Conservation (phyloP, 1,140 invertebrate genomes). For the Drosophila chauvacae region DNA sequence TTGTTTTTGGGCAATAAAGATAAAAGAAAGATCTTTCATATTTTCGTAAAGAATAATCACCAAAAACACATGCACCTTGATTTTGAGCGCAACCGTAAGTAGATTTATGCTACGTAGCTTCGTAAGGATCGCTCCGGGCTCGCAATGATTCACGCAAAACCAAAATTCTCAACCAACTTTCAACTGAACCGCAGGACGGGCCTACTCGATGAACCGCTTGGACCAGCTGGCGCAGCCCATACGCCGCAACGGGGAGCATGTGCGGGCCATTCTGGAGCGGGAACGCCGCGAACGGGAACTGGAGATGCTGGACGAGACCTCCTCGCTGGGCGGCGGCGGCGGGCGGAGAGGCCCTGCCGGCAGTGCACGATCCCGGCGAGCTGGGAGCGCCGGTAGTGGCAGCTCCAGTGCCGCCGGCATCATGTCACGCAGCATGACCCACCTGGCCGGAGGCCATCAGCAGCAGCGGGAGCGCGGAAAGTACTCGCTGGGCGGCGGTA, state of each 20-base stretch:
- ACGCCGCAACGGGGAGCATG: conserved; percentile 85
- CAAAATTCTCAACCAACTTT: conserved; percentile 59
- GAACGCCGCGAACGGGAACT: conserved; percentile 72
- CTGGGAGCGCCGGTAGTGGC: conserved; percentile 62
- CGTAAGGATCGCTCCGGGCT: conserved; percentile 40
- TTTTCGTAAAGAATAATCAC: not conserved
- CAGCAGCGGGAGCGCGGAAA: conserved; percentile 69
- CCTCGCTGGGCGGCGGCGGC: conserved; percentile 67
- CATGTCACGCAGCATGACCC: conserved; percentile 89
- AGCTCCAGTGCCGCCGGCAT: conserved; percentile 74
- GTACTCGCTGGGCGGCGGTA: conserved; percentile 76
- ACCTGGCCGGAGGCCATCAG: conserved; percentile 85
- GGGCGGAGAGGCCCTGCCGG: conserved; percentile 19
- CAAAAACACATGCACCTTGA: not conserved
- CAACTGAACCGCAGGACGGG: conserved; percentile 86
- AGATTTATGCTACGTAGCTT: conserved; percentile 38
- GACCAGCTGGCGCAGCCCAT: conserved; percentile 92
- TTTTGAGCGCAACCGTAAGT: conserved; percentile 23
- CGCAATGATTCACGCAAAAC: conserved; percentile 53
- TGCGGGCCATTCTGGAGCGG: conserved; percentile 77
- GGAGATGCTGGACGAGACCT: conserved; percentile 81
- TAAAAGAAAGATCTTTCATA: not conserved
- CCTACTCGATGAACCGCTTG: conserved; percentile 95
- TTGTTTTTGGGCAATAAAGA: not conserved
- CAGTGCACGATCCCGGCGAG: conserved; percentile 28